Evolutionary conservation across 2,888 invertebrate species (phyloP), one percentile per base, ranked within the genome.

Genomic region (Strigamia crassipes): DNA sequence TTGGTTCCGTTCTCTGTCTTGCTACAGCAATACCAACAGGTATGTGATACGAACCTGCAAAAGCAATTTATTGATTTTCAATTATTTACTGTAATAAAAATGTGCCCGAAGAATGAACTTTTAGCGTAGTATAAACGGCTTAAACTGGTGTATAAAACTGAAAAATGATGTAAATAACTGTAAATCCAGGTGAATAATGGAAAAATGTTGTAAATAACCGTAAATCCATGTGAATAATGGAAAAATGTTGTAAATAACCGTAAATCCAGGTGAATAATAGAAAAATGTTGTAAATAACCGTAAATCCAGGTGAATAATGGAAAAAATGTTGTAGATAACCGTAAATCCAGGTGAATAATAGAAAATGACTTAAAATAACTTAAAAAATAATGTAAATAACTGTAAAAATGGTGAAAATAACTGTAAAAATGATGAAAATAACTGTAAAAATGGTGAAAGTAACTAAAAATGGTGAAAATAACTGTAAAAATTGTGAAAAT

Each of bases 1-100:
- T 84, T 5, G 83, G 82, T 61, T 85, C 85, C 82, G 84, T 84
- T 86, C 94, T 90, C 87, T 94, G 94, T 84, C 94, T 90, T 79
- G 94, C 94, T 84, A 94, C 93, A 42, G 94, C 94, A 85, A 95
- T 94, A 83, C 94, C 94, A 85, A 95, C 93, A 85, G 94, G 94
- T 87, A 94, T 94, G 13, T 84, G 83, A 41, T 83, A 82, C 78
- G 83, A 83, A 23, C 83, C 84, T 85, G 34, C 6, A 82, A 31
- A 31, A 73, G 27, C 38, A 21, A 41, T 78, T 38, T 34, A 42
- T 23, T 18, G 78, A 61, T 31, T 66, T 38, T 0, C 38, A 38
- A 38, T 10, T 38, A 38, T 38, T 38, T 38, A 9, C 2, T 27
- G 27, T n/a, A 34, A 5, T 34, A n/a, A n/a, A n/a, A n/a, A n/a